Conservation (phyloP, 2,797 vertebrate genomes). For the Platalea minor region DNA sequence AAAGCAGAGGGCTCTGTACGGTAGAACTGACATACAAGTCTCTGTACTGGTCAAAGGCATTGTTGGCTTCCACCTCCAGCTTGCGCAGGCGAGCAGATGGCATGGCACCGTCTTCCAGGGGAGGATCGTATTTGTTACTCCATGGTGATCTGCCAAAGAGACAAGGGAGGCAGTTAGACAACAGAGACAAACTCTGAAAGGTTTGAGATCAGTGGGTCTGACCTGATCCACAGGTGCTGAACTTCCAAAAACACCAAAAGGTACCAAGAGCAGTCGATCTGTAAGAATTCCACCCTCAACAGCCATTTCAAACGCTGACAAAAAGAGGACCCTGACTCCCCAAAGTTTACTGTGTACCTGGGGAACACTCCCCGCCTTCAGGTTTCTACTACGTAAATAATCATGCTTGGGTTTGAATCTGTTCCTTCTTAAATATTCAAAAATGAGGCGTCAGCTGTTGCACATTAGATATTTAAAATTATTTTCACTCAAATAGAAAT, state of each 20-base stretch:
- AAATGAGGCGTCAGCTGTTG: background rate
- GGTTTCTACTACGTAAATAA: background rate
- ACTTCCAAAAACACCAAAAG: background rate
- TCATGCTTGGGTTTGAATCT: background rate
- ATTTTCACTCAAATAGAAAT: background rate
- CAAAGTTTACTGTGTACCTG: background rate
- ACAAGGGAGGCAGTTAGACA: background rate
- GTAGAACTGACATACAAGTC: constrained; percentile 88
- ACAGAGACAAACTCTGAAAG: accelerated
- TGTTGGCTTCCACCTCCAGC: constrained; percentile 98
- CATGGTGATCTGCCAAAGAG: constrained; percentile 88
- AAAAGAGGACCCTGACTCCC: background rate
- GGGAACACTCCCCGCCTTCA: background rate
- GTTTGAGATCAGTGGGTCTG: background rate
- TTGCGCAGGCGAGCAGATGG: constrained; percentile 95
- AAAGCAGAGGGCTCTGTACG: background rate
- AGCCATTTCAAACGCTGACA: background rate
- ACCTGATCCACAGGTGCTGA: background rate
- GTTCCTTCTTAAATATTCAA: background rate
- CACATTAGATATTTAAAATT: background rate
- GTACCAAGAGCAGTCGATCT: background rate
- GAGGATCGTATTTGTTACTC: constrained; percentile 99
- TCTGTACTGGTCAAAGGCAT: constrained; percentile 99
- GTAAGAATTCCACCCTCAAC: background rate
- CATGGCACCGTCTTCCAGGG: constrained; percentile 98